Evolutionary conservation across 2,797 vertebrate genomes (phyloP), one percentile per base, ranked within the genome.

Genomic region (Galago senegalensis): DNA sequence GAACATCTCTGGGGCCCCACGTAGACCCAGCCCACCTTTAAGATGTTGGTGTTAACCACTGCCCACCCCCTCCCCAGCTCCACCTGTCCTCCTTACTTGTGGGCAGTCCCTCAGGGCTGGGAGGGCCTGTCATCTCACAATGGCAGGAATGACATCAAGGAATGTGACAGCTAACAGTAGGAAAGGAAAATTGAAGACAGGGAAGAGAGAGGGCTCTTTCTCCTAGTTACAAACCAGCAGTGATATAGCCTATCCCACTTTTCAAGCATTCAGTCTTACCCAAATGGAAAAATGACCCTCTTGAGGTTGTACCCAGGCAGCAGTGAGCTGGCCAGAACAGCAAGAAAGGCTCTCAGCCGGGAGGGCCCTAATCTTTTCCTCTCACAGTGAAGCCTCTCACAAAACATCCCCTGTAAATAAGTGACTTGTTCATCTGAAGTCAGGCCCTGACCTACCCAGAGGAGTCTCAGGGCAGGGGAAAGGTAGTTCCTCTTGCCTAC

Each of bases 111-210:
- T 77, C 37, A 23, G 88, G 29, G 73, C 49, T 16, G n/a, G 61
- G 87, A 61, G 87, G 82, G 43, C 61, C 91, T 56, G 53, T 73
- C 34, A 5, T 93, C 97, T 98, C 97, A 97, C 91, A 98, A 97
- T 97, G 96, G 95, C 92, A 96, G 79, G 63, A 77, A 37, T 98
- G 97, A 97, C 97, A 97, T 98, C 97, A 97, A 93, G 93, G 94
- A 86, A 85, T 91, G 77, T 63, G 75, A 79, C 5, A 10, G 58
- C 56, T 80, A 79, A 90, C 72, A 93, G 56, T 56, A 96, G 87
- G 67, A 58, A 94, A 84, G 79, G 61, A 25, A 31, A 86, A 40
- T 67, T 31, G 65, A 80, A 27, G 16, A 2, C 31, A 80, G 43
- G 63, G 88, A 73, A 16, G 40, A 46, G 11, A 18, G 76, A 5